Evolutionary conservation across 2,113 vertebrate genomes (phyloP).

Genomic region (Vombatus ursinus): DNA sequence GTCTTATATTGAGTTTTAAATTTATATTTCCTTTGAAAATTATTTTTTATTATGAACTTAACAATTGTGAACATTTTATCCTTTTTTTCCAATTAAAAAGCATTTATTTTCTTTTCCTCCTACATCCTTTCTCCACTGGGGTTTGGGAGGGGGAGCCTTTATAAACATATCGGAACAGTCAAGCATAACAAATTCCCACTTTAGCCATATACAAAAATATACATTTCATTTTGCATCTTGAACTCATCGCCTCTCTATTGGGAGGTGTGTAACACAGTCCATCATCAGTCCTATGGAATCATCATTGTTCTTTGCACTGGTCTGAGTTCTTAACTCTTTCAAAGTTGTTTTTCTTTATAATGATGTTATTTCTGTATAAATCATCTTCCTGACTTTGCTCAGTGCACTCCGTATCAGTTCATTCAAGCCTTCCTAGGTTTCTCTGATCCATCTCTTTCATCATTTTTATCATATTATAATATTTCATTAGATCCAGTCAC

Average conservation of each 20-base stretch:
- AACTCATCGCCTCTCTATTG: background rate
- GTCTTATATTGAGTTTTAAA: background rate
- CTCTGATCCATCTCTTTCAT: background rate
- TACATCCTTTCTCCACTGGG: background rate
- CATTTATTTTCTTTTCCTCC: background rate
- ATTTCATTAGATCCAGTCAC: background rate
- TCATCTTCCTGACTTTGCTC: no score
- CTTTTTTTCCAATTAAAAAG: background rate
- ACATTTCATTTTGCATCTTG: background rate
- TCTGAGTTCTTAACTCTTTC: background rate
- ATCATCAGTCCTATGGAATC: background rate
- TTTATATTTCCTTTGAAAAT: background rate
- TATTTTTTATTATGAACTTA: background rate
- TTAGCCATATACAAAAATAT: background rate
- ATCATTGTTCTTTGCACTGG: background rate
- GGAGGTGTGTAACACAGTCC: background rate
- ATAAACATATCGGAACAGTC: background rate
- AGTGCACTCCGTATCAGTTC: no score
- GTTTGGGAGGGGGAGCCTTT: no score
- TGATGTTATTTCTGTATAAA: background rate
- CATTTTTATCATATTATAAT: background rate
- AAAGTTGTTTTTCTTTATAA: background rate
- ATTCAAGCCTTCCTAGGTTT: background rate
- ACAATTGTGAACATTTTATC: background rate
- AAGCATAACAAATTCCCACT: background rate